Evolutionary conservation across 2,888 invertebrate genomes (phyloP), one percentile per base, ranked within the genome.

Genomic region (Cheilosia scutellata): DNA sequence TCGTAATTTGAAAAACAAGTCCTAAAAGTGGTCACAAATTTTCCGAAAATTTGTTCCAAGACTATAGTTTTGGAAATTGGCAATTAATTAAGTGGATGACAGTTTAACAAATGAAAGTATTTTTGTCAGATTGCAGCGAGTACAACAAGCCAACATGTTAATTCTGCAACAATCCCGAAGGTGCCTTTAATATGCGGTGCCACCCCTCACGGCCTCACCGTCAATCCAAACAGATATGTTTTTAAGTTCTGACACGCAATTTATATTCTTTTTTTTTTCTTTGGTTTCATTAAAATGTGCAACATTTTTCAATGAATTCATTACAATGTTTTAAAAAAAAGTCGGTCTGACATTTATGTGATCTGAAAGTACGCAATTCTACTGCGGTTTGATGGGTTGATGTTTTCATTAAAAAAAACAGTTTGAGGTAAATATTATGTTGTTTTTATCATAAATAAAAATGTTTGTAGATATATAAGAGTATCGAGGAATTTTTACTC

Each of bases 401-500:
- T 33, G 31, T 49, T 63, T 63, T 31, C 33, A 33, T 47, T 31
- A 5, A 20, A 49, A 49, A 47, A 63, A 47, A 44, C 16, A 13
- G 63, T 47, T 63, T 47, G 47, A 63, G 63, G 63, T 13, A 47
- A 49, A 33, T n/a, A 20, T 20, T 49, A 33, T 13, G 47, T 13
- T 9, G 5, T 7, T 62, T 62, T 44, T 20, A 42, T 27, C 4
- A 25, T 31, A 27, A 62, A 60, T 27, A 13, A 7, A 42, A 42
- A 37, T 13, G 0, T 1, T 44, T 44, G 6, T 6, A n/a, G n/a
- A n/a, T 44, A 16, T 6, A 16, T 2, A 5, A 6, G 13, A 4
- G 44, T 44, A 20, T 20, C 20, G 20, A 20, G 20, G 20, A 1
- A 20, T 44, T 44, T 44, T 16, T n/a, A 16, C n/a, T 44, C 4